phyloP scores from a whole-genome alignment of 2,797 vertebrate genomes.

The Eleutherodactylus coqui region DNA sequence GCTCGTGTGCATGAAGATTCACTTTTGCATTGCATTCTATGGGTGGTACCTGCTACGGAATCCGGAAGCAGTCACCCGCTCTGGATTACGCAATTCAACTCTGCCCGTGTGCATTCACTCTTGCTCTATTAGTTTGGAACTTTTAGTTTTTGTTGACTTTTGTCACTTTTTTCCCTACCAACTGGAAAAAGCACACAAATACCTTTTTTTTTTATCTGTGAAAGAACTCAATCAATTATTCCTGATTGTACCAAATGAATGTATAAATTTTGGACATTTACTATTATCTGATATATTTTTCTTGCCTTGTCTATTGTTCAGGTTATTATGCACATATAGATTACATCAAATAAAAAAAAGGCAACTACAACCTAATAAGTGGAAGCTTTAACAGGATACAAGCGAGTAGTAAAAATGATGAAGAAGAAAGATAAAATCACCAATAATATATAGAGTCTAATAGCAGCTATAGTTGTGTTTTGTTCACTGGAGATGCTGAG shows the following conservation, averaged over 20 bases:
- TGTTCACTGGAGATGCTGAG: conserved; percentile 38
- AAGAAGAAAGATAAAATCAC: conserved; percentile 48
- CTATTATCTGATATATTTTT: neutral
- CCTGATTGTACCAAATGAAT: neutral
- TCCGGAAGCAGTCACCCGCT: no score
- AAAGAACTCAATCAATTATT: neutral
- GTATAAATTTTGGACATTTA: neutral
- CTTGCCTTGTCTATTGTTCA: neutral
- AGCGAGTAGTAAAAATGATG: conserved; percentile 50
- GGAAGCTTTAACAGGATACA: conserved; percentile 18
- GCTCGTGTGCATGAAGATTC: no score
- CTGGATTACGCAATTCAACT: no score
- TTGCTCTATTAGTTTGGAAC: no score
- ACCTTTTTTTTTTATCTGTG: neutral
- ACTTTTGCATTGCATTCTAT: no score
- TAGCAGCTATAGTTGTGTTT: conserved; percentile 33
- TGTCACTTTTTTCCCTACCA: neutral
- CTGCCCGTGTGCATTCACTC: no score
- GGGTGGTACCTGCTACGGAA: no score
- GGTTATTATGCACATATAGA: conserved; percentile 31
- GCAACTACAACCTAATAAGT: conserved; percentile 5
- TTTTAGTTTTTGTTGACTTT: neutral
- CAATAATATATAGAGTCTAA: conserved; percentile 47
- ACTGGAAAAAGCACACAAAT: neutral
- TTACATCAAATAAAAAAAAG: conserved; percentile 29